A percentile compares a stretch with the other conserved stretches of the same genome.
Conservation (phyloP, 2,888 invertebrate species). For the Hypomecis atomaria region DNA sequence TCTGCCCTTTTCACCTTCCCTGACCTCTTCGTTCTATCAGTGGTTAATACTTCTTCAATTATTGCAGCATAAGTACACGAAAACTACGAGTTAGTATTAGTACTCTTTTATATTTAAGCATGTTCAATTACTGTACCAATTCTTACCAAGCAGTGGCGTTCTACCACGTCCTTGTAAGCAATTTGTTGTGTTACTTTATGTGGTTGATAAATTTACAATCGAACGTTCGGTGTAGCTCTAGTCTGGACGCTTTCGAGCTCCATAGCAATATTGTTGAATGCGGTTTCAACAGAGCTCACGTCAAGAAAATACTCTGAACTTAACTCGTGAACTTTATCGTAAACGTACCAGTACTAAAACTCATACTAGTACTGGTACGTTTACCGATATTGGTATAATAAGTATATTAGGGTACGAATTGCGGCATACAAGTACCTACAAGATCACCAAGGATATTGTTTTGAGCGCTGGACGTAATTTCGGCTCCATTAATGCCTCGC, state of each 20-base stretch:
- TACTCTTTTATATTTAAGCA: background rate
- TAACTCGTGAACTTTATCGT: conserved; percentile 9
- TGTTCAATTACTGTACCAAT: background rate
- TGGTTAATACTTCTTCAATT: no score
- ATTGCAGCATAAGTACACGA: no score
- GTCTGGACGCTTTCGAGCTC: conserved; percentile 27
- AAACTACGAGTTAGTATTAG: no score
- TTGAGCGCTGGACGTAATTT: no score
- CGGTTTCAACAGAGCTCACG: background rate
- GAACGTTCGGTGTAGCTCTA: conserved; percentile 24
- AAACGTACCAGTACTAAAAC: background rate
- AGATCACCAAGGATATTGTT: no score
- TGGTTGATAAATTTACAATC: conserved; percentile 36
- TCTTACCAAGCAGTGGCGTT: conserved; percentile 16
- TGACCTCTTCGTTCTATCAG: no score
- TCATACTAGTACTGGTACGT: background rate
- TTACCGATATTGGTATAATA: no score
- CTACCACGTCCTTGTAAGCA: conserved; percentile 23
- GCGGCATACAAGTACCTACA: no score
- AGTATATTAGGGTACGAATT: no score
- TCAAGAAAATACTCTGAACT: conserved; percentile 12
- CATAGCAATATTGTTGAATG: conserved; percentile 23
- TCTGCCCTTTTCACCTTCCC: no score
- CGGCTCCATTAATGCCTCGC: no score
- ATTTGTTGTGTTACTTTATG: conserved; percentile 31